Conservation (phyloP, 2,113 vertebrate species). For the Cebus imitator region DNA sequence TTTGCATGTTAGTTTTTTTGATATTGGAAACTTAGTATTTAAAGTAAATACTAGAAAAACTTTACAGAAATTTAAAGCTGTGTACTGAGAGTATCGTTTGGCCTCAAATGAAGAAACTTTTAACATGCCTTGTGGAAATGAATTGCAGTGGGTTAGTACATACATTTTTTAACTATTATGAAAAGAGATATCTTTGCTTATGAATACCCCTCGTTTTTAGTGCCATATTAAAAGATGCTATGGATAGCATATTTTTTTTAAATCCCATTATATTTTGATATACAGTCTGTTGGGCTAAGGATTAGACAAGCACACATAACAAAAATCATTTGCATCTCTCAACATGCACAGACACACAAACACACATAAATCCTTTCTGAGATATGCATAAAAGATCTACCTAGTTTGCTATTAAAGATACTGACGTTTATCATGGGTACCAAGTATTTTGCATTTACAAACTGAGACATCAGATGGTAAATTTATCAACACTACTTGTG, state of each 20-base stretch:
- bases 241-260: background rate
- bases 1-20: background rate
- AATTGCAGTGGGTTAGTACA: background rate
- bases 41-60: background rate
- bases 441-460: background rate
- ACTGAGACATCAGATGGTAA: background rate
- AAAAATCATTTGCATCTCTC: background rate
- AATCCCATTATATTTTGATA: background rate
- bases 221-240: background rate
- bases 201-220: background rate
- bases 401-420: background rate
- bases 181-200: background rate
- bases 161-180: background rate
- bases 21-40: background rate
- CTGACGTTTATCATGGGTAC: background rate
- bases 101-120: background rate
- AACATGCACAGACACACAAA: background rate
- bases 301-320: background rate
- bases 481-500: background rate
- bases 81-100: background rate
- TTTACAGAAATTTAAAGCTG: background rate
- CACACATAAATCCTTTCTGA: background rate
- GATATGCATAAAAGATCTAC: background rate
- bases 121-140: conserved; percentile 12
- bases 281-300: background rate